Conservation (phyloP, 2,797 vertebrate genomes). For the Pipistrellus nathusii region DNA sequence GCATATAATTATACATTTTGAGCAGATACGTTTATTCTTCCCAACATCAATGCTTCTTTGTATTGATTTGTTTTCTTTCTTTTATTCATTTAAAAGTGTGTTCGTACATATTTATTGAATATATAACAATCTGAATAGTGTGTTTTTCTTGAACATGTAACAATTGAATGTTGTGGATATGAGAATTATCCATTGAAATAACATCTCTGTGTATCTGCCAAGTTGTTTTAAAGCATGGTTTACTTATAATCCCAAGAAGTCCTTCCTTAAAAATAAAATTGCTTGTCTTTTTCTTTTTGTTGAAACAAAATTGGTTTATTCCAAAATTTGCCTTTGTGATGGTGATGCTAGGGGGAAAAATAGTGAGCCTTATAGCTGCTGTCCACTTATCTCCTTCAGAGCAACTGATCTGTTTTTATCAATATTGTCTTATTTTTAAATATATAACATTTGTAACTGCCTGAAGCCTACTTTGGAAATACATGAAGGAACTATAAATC, state of each 20-base stretch:
- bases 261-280: slow-evolving; percentile 51
- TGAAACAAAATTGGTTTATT: slow-evolving; percentile 8
- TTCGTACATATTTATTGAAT: background rate
- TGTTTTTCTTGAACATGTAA: background rate
- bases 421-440: slow-evolving; percentile 21
- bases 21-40: slow-evolving; percentile 3
- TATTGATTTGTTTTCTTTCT: slow-evolving; percentile 33
- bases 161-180: background rate
- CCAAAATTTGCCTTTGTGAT: slow-evolving; percentile 13
- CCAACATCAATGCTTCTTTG: background rate
- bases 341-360: background rate
- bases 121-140: background rate
- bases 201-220: background rate
- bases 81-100: slow-evolving; percentile 43
- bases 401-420: background rate
- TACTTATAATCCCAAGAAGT: slow-evolving; percentile 15
- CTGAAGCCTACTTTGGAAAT: slow-evolving; percentile 22
- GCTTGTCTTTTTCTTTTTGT: background rate
- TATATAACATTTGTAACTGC: background rate
- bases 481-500: slow-evolving; percentile 14
- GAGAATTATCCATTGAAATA: slow-evolving; percentile 11
- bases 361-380: background rate
- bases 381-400: background rate
- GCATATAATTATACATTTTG: slow-evolving; percentile 52
- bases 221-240: background rate